A percentile compares a stretch with the other conserved stretches of the same genome.
These are phyloP conservation scores for Chaetodon auriga DNA, from an alignment of 2,113 vertebrate species.

Conservation along the genomic window DNA sequence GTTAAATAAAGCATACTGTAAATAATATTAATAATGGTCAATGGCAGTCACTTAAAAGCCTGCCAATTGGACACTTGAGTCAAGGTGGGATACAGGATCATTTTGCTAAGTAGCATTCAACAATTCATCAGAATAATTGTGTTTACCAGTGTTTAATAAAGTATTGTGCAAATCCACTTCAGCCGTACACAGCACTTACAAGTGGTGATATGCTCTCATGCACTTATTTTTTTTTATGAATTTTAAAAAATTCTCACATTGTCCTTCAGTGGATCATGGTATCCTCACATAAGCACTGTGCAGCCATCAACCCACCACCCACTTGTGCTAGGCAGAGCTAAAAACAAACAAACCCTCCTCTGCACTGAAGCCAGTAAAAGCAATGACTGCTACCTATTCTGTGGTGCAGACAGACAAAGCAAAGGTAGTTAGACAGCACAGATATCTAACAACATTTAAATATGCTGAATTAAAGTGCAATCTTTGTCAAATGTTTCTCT, in stretches of 20 bases:
- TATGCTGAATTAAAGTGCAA: neutral
- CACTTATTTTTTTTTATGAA: conserved; percentile 1
- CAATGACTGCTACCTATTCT: conserved; percentile 15
- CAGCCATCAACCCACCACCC: conserved; percentile 33
- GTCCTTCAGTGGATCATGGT: conserved; percentile 25
- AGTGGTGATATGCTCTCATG: neutral
- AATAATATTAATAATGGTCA: neutral
- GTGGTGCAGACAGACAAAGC: neutral
- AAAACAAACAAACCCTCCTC: conserved; percentile 62
- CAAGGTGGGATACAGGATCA: neutral
- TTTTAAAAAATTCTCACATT: conserved; percentile 7
- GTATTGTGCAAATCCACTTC: neutral
- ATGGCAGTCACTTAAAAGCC: neutral
- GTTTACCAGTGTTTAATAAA: neutral
- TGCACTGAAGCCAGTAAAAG: conserved; percentile 15
- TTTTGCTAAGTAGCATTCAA: neutral
- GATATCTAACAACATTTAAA: conserved; percentile 10
- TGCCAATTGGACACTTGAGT: neutral
- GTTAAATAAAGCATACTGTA: neutral
- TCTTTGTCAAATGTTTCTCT: neutral
- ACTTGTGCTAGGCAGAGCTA: conserved; percentile 39
- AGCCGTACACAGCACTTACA: neutral
- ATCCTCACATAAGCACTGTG: conserved; percentile 35
- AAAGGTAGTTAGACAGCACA: conserved; percentile 12
- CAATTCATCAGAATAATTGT: neutral